Base-by-base conservation (phyloP, 2,797 vertebrate species). In the Remorina albescens region DNA sequence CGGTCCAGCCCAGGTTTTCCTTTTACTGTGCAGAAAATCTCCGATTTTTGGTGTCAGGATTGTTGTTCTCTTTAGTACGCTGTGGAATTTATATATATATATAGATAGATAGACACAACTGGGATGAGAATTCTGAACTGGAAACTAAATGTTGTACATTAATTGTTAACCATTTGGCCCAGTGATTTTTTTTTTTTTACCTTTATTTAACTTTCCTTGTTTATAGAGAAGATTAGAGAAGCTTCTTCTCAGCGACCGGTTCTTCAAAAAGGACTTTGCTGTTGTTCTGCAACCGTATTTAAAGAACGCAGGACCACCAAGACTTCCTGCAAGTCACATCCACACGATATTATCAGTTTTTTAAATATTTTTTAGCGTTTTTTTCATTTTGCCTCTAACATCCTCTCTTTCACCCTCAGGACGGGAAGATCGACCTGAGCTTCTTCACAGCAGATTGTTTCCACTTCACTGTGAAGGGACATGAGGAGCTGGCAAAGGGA, bases 211-310 rank as follows among this genome's bases (percentile, higher is more conserved):
- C 23, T 30, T 26, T 8, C 2, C 1, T 36, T 56, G 18, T 85
- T 58, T 8, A 4, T 39, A 94, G 93, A 85, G 76, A 19, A 86
- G 76, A 34, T 66, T 94, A 11, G 53, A 91, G 71, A 23, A 87
- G 36, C 84, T 93, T 6, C 70, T 93, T 8, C 23, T 56, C 19
- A 62, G 84, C 2, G 80, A 90, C 2, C 89, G 86, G 5, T 94
- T 85, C 82, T 88, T 92, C 63, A 93, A 84, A 56, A 63, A 90
- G 58, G 93, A 94, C 60, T 94, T 94, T 53, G 89, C 93, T 13
- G 92, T 90, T 19, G 80, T 94, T 51, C 86, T 94, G 42, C 93
- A 94, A 39, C 93, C 93, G 2, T 93, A 88, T 53, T 59, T 89
- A 57, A 62, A 80, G 28, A 21, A 60, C 0, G 58, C 84, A 39